Evolutionary conservation across 2,888 invertebrate species (phyloP).

Genomic region (Mycalesis mineus): DNA sequence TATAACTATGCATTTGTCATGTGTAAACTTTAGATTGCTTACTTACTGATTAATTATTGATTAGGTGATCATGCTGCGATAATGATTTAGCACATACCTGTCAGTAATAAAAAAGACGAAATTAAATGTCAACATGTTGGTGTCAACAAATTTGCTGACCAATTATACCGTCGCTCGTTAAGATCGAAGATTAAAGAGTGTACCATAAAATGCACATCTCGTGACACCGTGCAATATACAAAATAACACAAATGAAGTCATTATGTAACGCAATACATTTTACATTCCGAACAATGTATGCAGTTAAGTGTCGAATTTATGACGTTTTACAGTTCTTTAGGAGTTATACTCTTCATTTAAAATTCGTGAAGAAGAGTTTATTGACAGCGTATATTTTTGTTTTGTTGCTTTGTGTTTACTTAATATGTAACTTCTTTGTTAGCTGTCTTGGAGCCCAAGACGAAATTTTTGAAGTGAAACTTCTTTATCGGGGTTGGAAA

Average conservation of each 20-base stretch:
- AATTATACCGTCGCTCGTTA: conserved; percentile 19
- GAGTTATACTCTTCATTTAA: neutral
- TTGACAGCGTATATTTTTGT: neutral
- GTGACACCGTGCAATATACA: conserved; percentile 15
- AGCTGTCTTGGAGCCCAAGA: no score
- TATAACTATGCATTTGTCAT: no score
- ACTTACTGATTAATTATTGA: neutral
- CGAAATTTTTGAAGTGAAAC: no score
- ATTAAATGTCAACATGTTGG: conserved; percentile 9
- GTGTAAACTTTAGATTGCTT: neutral
- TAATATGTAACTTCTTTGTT: no score
- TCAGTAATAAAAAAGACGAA: neutral
- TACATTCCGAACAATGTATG: conserved; percentile 10
- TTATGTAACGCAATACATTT: conserved; percentile 16
- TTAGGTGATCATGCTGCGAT: neutral
- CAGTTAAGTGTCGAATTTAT: conserved; percentile 7
- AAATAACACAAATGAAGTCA: conserved; percentile 17
- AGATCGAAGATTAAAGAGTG: conserved; percentile 16
- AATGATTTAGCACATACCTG: conserved; percentile 5
- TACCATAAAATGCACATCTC: conserved; percentile 12
- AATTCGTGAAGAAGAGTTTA: neutral
- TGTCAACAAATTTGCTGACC: conserved; percentile 17
- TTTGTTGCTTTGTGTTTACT: neutral
- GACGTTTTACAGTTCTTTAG: neutral
- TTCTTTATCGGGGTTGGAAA: no score